Conservation (phyloP, 1,140 invertebrate species). For the Eubasilissa regina region DNA sequence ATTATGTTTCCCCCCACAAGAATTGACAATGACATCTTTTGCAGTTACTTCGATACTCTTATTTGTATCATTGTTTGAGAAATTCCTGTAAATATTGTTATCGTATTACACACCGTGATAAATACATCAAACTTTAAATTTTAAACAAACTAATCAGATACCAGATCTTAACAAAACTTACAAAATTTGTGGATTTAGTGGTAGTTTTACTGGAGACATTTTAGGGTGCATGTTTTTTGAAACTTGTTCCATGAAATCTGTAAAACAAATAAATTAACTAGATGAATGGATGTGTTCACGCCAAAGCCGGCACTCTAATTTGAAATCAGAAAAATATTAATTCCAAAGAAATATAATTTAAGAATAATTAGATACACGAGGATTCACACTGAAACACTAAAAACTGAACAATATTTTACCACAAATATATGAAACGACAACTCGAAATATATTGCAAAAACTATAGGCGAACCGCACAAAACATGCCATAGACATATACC, state of each 20-base stretch:
- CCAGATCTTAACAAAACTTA: slow-evolving; percentile 61
- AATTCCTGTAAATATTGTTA: slow-evolving; percentile 76
- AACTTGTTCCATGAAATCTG: slow-evolving; percentile 40
- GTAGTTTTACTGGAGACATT: slow-evolving; percentile 67
- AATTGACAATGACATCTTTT: slow-evolving; percentile 80
- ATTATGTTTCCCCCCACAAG: slow-evolving; percentile 79
- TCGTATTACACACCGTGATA: too few species aligned
- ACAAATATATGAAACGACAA: slow-evolving; percentile 13
- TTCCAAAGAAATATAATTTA: background rate
- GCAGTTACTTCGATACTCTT: slow-evolving; percentile 79
- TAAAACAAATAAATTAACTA: slow-evolving; percentile 22
- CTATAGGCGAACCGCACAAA: slow-evolving; percentile 41
- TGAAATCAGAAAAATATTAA: background rate
- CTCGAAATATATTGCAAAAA: slow-evolving; percentile 23
- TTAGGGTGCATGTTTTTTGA: slow-evolving; percentile 64
- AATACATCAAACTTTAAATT: background rate
- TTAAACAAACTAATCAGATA: slow-evolving; percentile 8
- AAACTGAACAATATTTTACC: slow-evolving; percentile 24
- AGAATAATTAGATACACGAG: background rate
- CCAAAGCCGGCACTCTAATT: slow-evolving; percentile 5
- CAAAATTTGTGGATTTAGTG: slow-evolving; percentile 68
- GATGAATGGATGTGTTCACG: background rate
- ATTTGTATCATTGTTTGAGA: slow-evolving; percentile 80
- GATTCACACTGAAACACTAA: background rate
- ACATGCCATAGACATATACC: slow-evolving; percentile 42